These are phyloP conservation scores for Philaethria dido DNA, from an alignment of 2,888 invertebrate genomes.

Conservation along the genomic window DNA sequence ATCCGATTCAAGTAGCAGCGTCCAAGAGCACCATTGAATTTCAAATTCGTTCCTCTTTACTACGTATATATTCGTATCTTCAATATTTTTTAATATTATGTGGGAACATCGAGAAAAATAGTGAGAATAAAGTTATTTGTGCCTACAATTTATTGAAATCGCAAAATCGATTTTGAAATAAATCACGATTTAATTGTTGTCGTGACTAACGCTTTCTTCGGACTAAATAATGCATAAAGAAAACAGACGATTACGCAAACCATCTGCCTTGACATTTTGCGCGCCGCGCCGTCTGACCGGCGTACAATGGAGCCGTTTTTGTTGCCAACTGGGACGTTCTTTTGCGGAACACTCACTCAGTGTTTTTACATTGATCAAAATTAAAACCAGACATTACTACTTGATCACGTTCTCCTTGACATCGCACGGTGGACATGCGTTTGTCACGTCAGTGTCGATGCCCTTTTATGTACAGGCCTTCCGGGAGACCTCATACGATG, in stretches of 20 bases:
- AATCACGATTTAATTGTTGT: conserved; percentile 21
- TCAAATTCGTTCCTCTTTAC: conserved; percentile 39
- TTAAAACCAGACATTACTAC: conserved; percentile 50
- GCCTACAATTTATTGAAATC: neutral
- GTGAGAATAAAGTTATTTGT: neutral
- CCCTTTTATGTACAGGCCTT: conserved; percentile 66
- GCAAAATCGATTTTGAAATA: conserved; percentile 9
- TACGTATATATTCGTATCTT: conserved; percentile 16
- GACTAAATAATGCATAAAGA: conserved; percentile 34
- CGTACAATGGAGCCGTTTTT: conserved; percentile 39
- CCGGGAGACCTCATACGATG: conserved; percentile 44
- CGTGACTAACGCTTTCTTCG: conserved; percentile 30
- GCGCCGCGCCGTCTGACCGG: conserved; percentile 75
- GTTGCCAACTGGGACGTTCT: conserved; percentile 56
- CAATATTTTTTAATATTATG: conserved; percentile 33
- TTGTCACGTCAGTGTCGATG: conserved; percentile 58
- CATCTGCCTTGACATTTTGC: conserved; percentile 63
- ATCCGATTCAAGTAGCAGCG: conserved; percentile 35
- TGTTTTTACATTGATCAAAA: conserved; percentile 42
- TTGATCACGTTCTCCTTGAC: conserved; percentile 69
- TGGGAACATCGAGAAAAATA: neutral
- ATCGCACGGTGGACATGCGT: conserved; percentile 52
- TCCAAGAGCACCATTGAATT: conserved; percentile 40
- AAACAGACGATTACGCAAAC: conserved; percentile 44
- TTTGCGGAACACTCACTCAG: conserved; percentile 48